A percentile compares a stretch with the other conserved stretches of the same genome.
These are phyloP conservation scores for Agonopterix alstromeriana DNA, from an alignment of 2,888 invertebrate species.

Conservation along the genomic window DNA sequence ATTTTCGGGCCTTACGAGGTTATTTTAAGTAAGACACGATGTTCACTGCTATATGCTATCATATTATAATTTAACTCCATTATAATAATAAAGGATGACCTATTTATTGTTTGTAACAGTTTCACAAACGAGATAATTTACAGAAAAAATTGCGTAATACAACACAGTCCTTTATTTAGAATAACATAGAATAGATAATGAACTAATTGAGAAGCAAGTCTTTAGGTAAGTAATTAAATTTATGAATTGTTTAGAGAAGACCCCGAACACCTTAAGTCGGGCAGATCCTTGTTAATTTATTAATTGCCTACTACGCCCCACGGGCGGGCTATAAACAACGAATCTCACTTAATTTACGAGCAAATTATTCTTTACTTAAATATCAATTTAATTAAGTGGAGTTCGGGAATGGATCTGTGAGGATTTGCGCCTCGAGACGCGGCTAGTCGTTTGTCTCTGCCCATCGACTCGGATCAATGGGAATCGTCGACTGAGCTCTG, in stretches of 20 bases:
- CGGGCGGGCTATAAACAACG: conserved; percentile 67
- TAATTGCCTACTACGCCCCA: conserved; percentile 68
- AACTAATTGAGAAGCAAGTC: conserved; percentile 17
- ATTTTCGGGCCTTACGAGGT: too few species aligned
- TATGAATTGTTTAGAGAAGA: conserved; percentile 60
- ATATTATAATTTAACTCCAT: too few species aligned
- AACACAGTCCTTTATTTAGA: too few species aligned
- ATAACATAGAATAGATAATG: too few species aligned
- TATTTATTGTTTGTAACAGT: too few species aligned
- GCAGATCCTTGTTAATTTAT: conserved; percentile 70
- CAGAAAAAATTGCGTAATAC: too few species aligned
- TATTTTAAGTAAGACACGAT: too few species aligned
- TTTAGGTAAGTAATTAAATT: conserved; percentile 54
- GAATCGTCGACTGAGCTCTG: conserved; percentile 6
- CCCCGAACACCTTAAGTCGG: conserved; percentile 60
- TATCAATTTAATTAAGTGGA: conserved; percentile 76
- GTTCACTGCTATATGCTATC: too few species aligned
- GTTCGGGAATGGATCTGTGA: conserved; percentile 52
- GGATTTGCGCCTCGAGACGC: conserved; percentile 47
- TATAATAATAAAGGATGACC: too few species aligned
- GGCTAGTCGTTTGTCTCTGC: conserved; percentile 58
- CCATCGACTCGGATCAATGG: conserved; percentile 41
- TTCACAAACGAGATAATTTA: too few species aligned
- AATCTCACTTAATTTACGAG: conserved; percentile 74
- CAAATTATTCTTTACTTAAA: conserved; percentile 76